Evolutionary conservation across 1,140 invertebrate genomes (phyloP), one percentile per base, ranked within the genome.

Genomic region (Camponotus pennsylvanicus): DNA sequence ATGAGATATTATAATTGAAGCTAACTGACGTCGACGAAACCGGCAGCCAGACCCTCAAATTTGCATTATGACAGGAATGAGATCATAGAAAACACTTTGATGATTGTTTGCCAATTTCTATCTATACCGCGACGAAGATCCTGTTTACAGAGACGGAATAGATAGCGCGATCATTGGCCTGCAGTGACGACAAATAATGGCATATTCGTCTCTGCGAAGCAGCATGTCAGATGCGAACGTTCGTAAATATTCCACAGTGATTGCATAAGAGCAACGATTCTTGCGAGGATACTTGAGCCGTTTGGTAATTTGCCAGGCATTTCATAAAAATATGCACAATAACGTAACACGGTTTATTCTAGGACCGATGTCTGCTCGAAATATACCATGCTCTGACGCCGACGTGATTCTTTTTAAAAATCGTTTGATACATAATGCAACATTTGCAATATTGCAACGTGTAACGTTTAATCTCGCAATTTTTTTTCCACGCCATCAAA

Each of bases 301-400:
- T 76, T 80, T 91, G 89, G 89, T 83, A 69, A 11, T 27, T 61
- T 69, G 89, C 89, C 89, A 91, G 89, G 69, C 59, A 78, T 88
- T 85, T 90, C 82, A 90, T 88, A 88, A 88, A 90, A 88, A 85
- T 86, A 79, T 84, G 86, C 78, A 90, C 89, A 88, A 90, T 85
- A 90, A 88, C 88, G 89, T 88, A 90, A 90, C 73, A 61, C 73
- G 40, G 86, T 90, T 90, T 90, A 90, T 90, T 90, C 89, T 85
- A 61, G 86, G 67, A 86, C 83, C 63, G 70, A 82, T 73, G 76
- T 89, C 15, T 40, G 70, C 73, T 78, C 66, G 61, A 63, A 76
- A 71, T 66, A 87, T 71, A 71, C 59, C 82, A 34, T 61, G 75
- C 61, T 32, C 59, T 21, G 21, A 52, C 21, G 32, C 66, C 63